These are phyloP conservation scores for Garra rufa DNA, from an alignment of 2,113 vertebrate genomes.

Conservation along the genomic window DNA sequence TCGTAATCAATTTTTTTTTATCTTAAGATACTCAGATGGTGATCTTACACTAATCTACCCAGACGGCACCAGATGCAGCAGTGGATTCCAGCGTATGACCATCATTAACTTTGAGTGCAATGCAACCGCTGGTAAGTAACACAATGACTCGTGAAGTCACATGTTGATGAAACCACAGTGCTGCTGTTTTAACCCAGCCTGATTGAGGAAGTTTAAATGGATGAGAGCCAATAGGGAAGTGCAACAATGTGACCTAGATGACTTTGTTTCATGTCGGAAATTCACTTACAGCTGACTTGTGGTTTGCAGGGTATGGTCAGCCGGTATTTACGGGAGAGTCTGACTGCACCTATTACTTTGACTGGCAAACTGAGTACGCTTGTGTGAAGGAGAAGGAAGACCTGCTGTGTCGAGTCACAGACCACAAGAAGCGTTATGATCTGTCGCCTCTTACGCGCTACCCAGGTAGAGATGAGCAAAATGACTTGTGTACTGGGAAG, in stretches of 20 bases:
- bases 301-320: conserved; percentile 73
- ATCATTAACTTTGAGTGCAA: conserved; percentile 95
- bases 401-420: conserved; percentile 81
- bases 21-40: conserved; percentile 89
- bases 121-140: conserved; percentile 82
- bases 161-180: background rate
- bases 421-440: conserved; percentile 84
- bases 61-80: conserved; percentile 83
- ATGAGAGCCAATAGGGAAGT: background rate
- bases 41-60: conserved; percentile 91
- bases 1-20: background rate
- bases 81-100: conserved; percentile 93
- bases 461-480: conserved; percentile 74
- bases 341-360: conserved; percentile 94
- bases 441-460: conserved; percentile 84
- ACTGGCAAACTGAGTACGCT: conserved; percentile 89
- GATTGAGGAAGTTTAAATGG: background rate
- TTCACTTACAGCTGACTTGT: background rate
- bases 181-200: background rate
- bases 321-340: conserved; percentile 88
- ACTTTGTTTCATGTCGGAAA: background rate
- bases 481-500: background rate
- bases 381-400: conserved; percentile 89
- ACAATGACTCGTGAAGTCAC: background rate
- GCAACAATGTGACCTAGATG: background rate